Conservation (phyloP, 2,888 invertebrate genomes). For the Thalpophila matura region DNA sequence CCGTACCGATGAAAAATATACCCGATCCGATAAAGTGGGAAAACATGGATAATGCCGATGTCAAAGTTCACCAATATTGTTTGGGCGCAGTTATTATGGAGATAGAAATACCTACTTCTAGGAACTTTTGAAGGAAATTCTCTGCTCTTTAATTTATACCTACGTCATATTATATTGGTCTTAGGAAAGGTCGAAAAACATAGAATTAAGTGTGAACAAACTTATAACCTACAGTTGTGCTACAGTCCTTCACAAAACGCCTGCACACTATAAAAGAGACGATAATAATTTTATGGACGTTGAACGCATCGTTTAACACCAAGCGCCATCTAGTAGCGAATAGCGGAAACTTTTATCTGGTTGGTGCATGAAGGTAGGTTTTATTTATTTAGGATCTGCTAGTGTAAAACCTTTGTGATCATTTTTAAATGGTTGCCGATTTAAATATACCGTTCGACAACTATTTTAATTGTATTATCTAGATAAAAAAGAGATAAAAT, state of each 20-base stretch:
- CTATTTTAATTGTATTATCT: too few species aligned
- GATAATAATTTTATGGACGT: constrained; percentile 17
- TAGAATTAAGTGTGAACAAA: constrained; percentile 8
- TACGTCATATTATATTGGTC: constrained; percentile 1
- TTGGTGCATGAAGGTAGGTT: background rate
- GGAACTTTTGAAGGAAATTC: background rate
- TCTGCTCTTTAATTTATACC: background rate
- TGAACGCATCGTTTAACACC: constrained; percentile 19
- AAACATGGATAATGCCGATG: constrained; percentile 58
- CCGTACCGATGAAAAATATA: constrained; percentile 66
- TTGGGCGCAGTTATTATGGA: constrained; percentile 1
- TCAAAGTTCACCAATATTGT: constrained; percentile 62
- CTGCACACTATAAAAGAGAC: constrained; percentile 6
- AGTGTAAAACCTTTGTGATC: background rate
- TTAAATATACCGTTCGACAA: too few species aligned
- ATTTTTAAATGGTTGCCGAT: background rate
- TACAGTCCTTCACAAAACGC: too few species aligned
- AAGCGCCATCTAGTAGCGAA: constrained; percentile 62
- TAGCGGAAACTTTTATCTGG: constrained; percentile 16
- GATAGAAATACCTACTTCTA: background rate
- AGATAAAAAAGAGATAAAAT: constrained; percentile 5
- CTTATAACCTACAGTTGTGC: constrained; percentile 12
- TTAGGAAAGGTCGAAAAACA: constrained; percentile 5
- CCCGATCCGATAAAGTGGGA: constrained; percentile 55
- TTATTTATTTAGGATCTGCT: background rate